phyloP scores from a whole-genome alignment of 2,888 invertebrate species.

The Agonopterix heracliana region DNA sequence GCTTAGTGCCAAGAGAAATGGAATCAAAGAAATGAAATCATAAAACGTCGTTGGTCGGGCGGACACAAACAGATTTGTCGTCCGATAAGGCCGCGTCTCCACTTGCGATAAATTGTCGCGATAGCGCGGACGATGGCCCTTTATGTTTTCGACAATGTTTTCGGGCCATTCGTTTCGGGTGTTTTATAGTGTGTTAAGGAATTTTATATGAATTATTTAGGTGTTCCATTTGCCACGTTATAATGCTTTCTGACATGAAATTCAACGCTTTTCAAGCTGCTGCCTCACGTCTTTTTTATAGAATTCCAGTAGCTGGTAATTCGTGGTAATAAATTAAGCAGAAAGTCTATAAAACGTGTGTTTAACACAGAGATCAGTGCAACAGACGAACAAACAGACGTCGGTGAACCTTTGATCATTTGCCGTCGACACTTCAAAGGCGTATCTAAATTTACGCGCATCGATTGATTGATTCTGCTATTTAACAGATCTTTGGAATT shows the following conservation, averaged over 20 bases:
- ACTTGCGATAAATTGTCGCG: slow-evolving; percentile 51
- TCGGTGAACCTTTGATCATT: slow-evolving; percentile 41
- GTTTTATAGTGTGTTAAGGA: background rate
- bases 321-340: slow-evolving; percentile 19
- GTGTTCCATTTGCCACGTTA: no score
- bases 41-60: slow-evolving; percentile 27
- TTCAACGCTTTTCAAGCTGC: background rate
- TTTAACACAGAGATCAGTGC: slow-evolving; percentile 11
- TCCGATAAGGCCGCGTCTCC: slow-evolving; percentile 37
- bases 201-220: background rate
- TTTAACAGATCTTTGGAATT: slow-evolving; percentile 27
- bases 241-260: background rate
- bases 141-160: slow-evolving; percentile 20
- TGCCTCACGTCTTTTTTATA: background rate
- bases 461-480: slow-evolving; percentile 42
- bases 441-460: slow-evolving; percentile 26
- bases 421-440: slow-evolving; percentile 41
- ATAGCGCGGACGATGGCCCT: slow-evolving; percentile 32
- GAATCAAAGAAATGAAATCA: slow-evolving; percentile 47
- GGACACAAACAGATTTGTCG: slow-evolving; percentile 42
- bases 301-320: slow-evolving; percentile 9
- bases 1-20: no score
- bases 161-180: slow-evolving; percentile 2
- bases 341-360: slow-evolving; percentile 38
- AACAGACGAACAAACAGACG: slow-evolving; percentile 16